Base-by-base conservation (phyloP, 2,113 vertebrate species). In the Sylvilagus bachmani region DNA sequence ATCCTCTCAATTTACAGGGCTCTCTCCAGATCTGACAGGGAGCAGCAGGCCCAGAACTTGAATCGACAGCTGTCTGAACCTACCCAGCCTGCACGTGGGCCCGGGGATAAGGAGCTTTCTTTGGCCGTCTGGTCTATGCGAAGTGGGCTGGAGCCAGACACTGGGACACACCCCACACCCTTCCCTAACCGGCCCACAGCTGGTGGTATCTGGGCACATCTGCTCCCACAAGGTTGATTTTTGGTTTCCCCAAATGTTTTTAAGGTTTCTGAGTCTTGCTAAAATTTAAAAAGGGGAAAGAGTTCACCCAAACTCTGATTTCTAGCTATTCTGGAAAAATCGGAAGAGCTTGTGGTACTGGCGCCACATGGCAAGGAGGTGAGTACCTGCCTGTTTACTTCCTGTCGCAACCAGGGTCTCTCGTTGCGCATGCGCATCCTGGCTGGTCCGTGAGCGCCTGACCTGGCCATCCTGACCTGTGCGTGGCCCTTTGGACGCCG, bases 241-340 rank as follows among this genome's bases (percentile, higher is more conserved):
- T 81, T 58, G 3, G 24, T 6, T 79, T 24, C 90, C 58, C 36
- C 13, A 6, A 1, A 1, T 82, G 53, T 38, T 91, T 78, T 33
- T 66, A n/a, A 90, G 74, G 69, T 75, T 49, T 89, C 33, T 75
- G 3, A 89, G 17, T 38, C 55, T 55, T 89, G 90, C n/a, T 61
- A 86, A 44, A 19, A 75, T 79, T 71, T 86, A 22, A 73, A 95
- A 19, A 93, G 69, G 61, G 53, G n/a, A 6, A 7, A 53, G 4
- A 69, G 58, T 70, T 92, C 73, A 90, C n/a, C 70, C 87, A 64
- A 86, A 87, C 80, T 36, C 24, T 36, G 81, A 80, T 89, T 80
- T 93, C 36, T 44, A 61, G n/a, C 16, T 84, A 66, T 88, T 55
- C 85, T 91, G 64, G 25, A 93, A 82, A 64, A 78, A 44, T 58